Evolutionary conservation across 2,797 vertebrate genomes (phyloP).

Genomic region (Lemur catta): DNA sequence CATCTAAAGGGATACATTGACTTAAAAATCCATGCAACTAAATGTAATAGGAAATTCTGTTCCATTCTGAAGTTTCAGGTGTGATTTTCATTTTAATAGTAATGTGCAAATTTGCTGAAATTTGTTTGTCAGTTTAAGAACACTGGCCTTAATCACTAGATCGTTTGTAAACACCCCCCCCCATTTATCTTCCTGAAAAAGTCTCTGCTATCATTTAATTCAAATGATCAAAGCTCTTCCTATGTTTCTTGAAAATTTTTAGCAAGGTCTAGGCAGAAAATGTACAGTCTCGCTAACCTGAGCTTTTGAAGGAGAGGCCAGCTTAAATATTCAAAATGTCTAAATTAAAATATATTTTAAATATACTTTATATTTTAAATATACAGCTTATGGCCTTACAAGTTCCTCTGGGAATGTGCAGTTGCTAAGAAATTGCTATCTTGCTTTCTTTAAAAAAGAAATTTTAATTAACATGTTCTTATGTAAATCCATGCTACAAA

Average conservation of each 20-base stretch:
- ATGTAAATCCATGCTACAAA: neutral
- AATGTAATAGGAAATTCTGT: neutral
- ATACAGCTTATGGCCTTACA: neutral
- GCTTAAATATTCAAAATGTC: neutral
- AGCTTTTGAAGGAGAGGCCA: neutral
- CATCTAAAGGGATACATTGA: neutral
- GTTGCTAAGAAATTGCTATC: neutral
- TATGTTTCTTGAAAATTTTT: neutral
- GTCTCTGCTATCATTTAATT: neutral
- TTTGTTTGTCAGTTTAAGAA: neutral
- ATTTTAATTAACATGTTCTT: neutral
- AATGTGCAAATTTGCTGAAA: neutral
- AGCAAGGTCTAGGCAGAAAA: neutral
- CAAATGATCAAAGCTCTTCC: neutral
- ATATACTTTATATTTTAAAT: neutral
- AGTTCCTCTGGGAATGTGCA: neutral
- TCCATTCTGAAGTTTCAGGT: neutral
- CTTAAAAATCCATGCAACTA: neutral
- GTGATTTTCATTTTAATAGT: neutral
- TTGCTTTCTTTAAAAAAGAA: neutral
- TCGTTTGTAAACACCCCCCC: neutral
- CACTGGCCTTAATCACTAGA: neutral
- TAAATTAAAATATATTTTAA: conserved; percentile 26
- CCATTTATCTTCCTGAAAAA: neutral
- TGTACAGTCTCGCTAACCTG: neutral